These are phyloP conservation scores for Arvicanthis niloticus DNA, from an alignment of 2,113 vertebrate genomes.

Conservation along the genomic window DNA sequence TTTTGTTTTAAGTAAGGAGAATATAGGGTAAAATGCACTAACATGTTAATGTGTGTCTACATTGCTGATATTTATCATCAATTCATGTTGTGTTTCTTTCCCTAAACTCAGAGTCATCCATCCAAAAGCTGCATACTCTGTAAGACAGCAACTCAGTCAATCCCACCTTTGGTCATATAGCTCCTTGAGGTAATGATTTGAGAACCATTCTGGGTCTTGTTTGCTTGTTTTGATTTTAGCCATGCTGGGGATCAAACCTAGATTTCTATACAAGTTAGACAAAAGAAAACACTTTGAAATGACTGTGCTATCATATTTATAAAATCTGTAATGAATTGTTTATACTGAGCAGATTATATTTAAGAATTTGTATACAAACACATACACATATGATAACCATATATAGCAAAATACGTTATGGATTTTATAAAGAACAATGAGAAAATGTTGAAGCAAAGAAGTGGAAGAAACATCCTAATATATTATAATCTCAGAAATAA, in stretches of 20 bases:
- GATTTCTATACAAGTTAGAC: neutral
- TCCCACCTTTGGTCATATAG: neutral
- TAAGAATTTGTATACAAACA: no score
- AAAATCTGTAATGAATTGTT: conserved; percentile 31
- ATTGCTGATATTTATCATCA: neutral
- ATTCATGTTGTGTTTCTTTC: neutral
- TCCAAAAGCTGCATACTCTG: accelerated
- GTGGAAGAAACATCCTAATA: neutral
- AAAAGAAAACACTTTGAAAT: conserved; percentile 32
- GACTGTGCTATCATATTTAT: conserved; percentile 29
- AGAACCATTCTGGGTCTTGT: neutral
- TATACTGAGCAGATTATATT: neutral
- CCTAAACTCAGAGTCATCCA: neutral
- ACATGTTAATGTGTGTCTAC: neutral
- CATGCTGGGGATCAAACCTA: neutral
- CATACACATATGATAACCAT: neutral
- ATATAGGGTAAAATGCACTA: neutral
- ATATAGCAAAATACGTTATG: neutral
- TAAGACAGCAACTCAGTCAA: neutral
- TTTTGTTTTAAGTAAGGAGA: neutral
- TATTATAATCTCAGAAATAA: neutral
- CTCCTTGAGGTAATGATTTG: neutral
- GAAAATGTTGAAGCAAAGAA: neutral
- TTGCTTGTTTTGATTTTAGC: neutral
- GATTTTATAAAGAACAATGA: neutral